Percentiles rank a stretch among this genome's conserved stretches.
Conservation (phyloP, 2,888 invertebrate genomes). For the Cataglyphis cursor region DNA sequence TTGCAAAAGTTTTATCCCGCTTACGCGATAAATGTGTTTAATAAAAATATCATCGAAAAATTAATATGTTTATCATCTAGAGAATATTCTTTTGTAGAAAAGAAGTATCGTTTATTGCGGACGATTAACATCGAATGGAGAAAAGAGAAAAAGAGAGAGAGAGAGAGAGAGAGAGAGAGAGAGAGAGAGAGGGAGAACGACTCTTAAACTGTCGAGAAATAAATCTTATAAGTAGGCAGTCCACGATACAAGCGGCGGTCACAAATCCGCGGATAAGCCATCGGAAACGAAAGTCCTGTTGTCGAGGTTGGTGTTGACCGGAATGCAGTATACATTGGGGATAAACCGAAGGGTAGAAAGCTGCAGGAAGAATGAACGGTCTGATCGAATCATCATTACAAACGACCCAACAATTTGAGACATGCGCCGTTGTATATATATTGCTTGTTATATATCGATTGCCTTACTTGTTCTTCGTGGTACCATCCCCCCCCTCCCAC, state of each 20-base stretch:
- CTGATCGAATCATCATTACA: constrained; percentile 85
- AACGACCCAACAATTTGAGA: constrained; percentile 84
- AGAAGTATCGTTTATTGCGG: constrained; percentile 24
- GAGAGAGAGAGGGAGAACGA: constrained; percentile 4
- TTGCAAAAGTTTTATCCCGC: neutral
- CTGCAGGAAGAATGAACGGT: constrained; percentile 77
- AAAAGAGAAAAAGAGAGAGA: neutral
- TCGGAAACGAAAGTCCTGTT: constrained; percentile 79
- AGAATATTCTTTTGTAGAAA: neutral
- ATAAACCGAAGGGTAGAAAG: constrained; percentile 65
- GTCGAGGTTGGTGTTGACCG: constrained; percentile 74
- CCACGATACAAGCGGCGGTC: constrained; percentile 84
- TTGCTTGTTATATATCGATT: constrained; percentile 71
- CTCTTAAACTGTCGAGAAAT: constrained; percentile 70
- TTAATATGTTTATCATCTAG: neutral
- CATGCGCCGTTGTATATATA: constrained; percentile 82
- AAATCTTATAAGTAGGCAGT: constrained; percentile 85
- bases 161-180: too few species aligned
- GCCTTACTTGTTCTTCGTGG: constrained; percentile 48
- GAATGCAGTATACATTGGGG: constrained; percentile 79
- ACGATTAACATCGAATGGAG: constrained; percentile 49
- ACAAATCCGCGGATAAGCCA: constrained; percentile 85
- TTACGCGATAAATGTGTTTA: neutral
- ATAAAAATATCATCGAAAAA: neutral
- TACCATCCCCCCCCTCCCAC: neutral